Base-by-base conservation (phyloP, 2,797 vertebrate species). In the Falco cherrug region DNA sequence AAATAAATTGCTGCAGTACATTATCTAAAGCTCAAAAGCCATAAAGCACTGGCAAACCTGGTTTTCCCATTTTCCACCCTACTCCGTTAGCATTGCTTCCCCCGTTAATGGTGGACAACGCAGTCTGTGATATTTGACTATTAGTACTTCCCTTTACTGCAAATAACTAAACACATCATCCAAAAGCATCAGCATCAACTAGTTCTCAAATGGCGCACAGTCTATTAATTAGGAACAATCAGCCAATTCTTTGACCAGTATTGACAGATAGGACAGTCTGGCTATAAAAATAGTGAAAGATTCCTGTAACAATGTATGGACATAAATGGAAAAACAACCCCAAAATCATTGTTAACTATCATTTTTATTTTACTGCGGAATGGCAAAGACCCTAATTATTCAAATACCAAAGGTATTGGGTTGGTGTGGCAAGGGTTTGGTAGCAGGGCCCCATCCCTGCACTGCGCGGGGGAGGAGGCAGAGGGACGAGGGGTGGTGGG, bases 1-100 rank as follows among this genome's bases (percentile, higher is more conserved):
- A 94, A 95, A 96, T 57, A 89, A 95, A 89, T 91, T 74, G 74
- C 79, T 83, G 82, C 93, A 74, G 78, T 78, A 63, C 43, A 79
- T 96, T 94, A 85, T 68, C 50, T 77, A 57, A 94, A 86, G 63
- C 70, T 89, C 18, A 15, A 60, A 75, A 71, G 75, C 54, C 45
- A 71, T 43, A 82, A 85, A 80, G 73, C 57, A 33, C 61, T 64
- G 51, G 63, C 39, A 95, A 86, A 77, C 11, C 26, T 20, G 60
- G 10, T 5, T 29, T 68, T 79, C 35, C 48, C 33, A 39, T 64
- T 84, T 74, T 68, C 74, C 60, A 25, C 53, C 16, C 18, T 50
- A 5, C 18, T 76, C n/a, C 3, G 2, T 35, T 43, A 53, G 19
- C 18, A 4, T 25, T 67, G 57, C 59, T 35, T 88, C 45, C 20